Evolutionary conservation across 2,888 invertebrate species (phyloP).

Genomic region (Stratiomys singularior): DNA sequence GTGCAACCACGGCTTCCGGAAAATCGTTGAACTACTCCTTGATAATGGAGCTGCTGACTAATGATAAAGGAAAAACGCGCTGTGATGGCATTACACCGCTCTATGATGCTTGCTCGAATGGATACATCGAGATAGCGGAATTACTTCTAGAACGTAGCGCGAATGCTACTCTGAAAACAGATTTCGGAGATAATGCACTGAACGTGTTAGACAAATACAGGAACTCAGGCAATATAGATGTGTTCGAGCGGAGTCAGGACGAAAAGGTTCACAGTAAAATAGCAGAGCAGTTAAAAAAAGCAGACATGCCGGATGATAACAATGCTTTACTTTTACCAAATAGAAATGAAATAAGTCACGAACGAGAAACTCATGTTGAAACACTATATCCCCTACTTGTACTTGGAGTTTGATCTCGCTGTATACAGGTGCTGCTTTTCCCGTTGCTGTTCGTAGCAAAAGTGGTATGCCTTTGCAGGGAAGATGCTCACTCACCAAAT

Average conservation of each 20-base stretch:
- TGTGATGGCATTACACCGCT: slow-evolving; percentile 90
- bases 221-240: slow-evolving; percentile 67
- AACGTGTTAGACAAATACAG: slow-evolving; percentile 79
- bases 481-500: too few relatives aligned
- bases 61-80: slow-evolving; percentile 84
- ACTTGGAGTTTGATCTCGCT: too few relatives aligned
- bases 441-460: too few relatives aligned
- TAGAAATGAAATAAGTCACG: slow-evolving; percentile 50
- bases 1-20: slow-evolving; percentile 82
- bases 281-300: slow-evolving; percentile 70
- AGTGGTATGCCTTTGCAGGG: too few relatives aligned
- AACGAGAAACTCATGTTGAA: too few relatives aligned
- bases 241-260: slow-evolving; percentile 70
- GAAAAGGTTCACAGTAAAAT: slow-evolving; percentile 69
- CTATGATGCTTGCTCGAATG: slow-evolving; percentile 89
- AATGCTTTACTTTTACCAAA: slow-evolving; percentile 52
- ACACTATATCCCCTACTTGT: too few relatives aligned
- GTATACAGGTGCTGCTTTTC: too few relatives aligned
- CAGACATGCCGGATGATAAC: slow-evolving; percentile 58
- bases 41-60: slow-evolving; percentile 79
- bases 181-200: slow-evolving; percentile 80
- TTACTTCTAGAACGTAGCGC: slow-evolving; percentile 83
- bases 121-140: slow-evolving; percentile 80
- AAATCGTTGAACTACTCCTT: slow-evolving; percentile 79
- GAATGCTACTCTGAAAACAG: slow-evolving; percentile 75